Base-by-base conservation (phyloP, 2,888 invertebrate genomes). In the Perizoma flavofasciatum region DNA sequence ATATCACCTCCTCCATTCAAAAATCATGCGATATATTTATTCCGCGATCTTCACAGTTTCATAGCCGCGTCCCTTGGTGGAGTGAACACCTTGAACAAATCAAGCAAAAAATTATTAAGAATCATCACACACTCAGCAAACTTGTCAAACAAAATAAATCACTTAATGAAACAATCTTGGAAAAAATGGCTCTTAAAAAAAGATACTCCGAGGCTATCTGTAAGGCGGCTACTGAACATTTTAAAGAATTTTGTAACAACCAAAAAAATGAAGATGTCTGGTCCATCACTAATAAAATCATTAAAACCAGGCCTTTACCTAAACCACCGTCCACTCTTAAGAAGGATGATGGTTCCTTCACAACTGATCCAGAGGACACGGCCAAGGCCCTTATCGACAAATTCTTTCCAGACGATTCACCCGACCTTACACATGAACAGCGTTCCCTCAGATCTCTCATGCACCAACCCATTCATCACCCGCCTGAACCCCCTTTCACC, bases 191-290 rank as follows among this genome's bases (percentile, higher is more conserved):
- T 43, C 39, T 0, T 50, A 56, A 32, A 69, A 70, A 7, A n/a
- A 5, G n/a, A 1, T 40, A 40, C 45, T 22, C 59, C 0, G 43
- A 61, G 0, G 55, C 59, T 0, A 41, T 70, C 0, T 35, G 47
- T 0, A 34, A 33, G 0, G 60, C 57, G 0, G 67, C 71, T 0
- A 59, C 63, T 0, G 34, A 58, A 0, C 35, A 65, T 37, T 74
- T 71, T 34, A 51, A 59, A 4, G 63, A 71, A 3, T 75, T 75
- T 8, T 75, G 71, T 39, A 49, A 11, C 0, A 10, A 6, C 0
- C 72, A 72, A 48, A 56, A 22, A 0, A 70, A 69, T 32, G 70
- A 73, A 40, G 59, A 70, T 44, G 66, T 71, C 0, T 71, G 67
- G 66, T 63, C 68, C 0, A 6, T 71, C 0, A 71, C 69, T 0